Evolutionary conservation across 1,140 invertebrate species (phyloP).

Genomic region (Chionoecetes opilio): DNA sequence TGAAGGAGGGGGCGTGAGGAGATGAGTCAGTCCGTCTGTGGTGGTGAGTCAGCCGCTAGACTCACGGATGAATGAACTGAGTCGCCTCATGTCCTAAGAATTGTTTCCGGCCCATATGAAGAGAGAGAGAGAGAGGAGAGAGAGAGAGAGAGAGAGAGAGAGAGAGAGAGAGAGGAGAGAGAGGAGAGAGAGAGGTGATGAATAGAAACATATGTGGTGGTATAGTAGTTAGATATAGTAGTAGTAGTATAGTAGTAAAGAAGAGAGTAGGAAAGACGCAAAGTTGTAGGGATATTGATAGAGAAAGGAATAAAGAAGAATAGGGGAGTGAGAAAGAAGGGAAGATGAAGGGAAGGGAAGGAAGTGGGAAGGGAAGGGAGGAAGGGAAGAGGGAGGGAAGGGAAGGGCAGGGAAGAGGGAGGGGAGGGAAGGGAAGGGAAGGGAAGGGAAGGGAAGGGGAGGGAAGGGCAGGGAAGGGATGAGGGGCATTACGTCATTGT

Average conservation of each 20-base stretch:
- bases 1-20: too few relatives aligned
- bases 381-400: not conserved
- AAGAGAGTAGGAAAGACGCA: too few relatives aligned
- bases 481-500: not conserved
- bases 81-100: too few relatives aligned
- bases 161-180: not conserved
- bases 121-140: not conserved
- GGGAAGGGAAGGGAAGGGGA: not conserved
- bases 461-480: not conserved
- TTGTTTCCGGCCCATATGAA: too few relatives aligned
- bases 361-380: not conserved
- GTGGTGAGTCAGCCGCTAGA: too few relatives aligned
- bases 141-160: not conserved
- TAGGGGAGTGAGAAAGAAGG: not conserved
- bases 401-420: conserved; percentile 17
- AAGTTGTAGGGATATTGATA: too few relatives aligned
- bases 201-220: too few relatives aligned
- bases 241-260: too few relatives aligned
- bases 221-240: too few relatives aligned
- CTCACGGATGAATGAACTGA: too few relatives aligned
- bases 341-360: not conserved
- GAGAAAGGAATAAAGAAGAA: too few relatives aligned
- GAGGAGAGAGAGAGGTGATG: not conserved
- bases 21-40: too few relatives aligned
- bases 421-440: not conserved